Evolutionary conservation across 64 coral and sea anemone species (phyloP), one percentile per base, ranked within the genome.

Genomic region (Pocillopora verrucosa): DNA sequence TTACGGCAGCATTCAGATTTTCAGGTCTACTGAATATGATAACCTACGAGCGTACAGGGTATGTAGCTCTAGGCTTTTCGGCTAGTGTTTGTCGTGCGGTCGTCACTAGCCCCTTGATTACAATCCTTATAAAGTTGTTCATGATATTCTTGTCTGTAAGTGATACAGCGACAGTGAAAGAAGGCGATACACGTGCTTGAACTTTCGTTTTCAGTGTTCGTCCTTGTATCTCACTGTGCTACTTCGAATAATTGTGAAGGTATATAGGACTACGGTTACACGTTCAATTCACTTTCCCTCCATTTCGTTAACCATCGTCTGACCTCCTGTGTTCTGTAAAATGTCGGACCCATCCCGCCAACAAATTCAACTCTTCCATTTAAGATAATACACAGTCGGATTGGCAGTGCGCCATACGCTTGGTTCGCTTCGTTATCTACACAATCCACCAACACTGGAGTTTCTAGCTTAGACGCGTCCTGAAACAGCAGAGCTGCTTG

Each of bases 261-360:
- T 25, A 58, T 85, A 58, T 56, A 72, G 3, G 7, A 16, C 38
- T 20, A 36, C 13, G 59, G 35, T 24, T 72, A 72, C 37, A 85
- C 64, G 63, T 72, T 85, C 12, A 73, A 25, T 58, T 85, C 82
- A 10, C 63, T 78, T 86, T 89, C 78, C 72, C 58, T 91, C 78
- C 87, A 91, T 34, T 72, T 59, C 30, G 77, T 56, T 14, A 94
- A 68, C 93, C 93, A 91, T 19, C 78, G 61, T 19, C 57, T 76
- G 65, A 94, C 64, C 30, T 94, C 89, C 77, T 58, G 65, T 11
- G 93, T 79, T 81, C 91, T 86, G 70, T 94, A 94, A 56, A 91
- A 91, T 16, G 84, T 94, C 3, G 93, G 93, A 24, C 93, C 93
- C 36, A 94, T 86, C 24, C 93, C 93, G 25, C 93, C 93, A 5